phyloP scores from a whole-genome alignment of 2,888 invertebrate genomes.

The Parascotia fuliginaria region DNA sequence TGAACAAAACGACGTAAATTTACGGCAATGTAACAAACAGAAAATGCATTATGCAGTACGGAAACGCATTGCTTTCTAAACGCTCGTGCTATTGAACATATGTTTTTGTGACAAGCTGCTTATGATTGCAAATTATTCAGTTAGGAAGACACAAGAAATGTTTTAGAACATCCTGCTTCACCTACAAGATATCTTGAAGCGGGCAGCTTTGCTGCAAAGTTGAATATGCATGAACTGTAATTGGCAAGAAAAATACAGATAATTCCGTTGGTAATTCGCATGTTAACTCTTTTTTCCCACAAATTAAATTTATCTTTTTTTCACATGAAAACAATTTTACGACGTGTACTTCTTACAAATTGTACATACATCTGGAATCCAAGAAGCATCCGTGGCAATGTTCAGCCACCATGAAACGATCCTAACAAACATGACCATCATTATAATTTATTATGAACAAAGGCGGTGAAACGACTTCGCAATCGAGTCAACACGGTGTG shows the following conservation, averaged over 20 bases:
- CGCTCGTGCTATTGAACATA: slow-evolving; percentile 45
- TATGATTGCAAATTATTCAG: slow-evolving; percentile 29
- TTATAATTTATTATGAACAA: slow-evolving; percentile 72
- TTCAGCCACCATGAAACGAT: slow-evolving; percentile 71
- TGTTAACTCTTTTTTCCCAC: slow-evolving; percentile 8
- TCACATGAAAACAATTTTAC: slow-evolving; percentile 10
- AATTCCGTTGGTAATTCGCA: neutral
- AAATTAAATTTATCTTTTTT: slow-evolving; percentile 15
- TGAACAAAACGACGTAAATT: slow-evolving; percentile 21
- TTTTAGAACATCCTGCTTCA: slow-evolving; percentile 29
- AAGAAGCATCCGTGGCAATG: slow-evolving; percentile 53
- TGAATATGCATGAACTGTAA: neutral
- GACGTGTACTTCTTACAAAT: slow-evolving; percentile 25
- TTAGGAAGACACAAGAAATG: slow-evolving; percentile 25
- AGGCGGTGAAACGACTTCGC: slow-evolving; percentile 77
- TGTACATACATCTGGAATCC: slow-evolving; percentile 47
- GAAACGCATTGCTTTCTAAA: slow-evolving; percentile 64
- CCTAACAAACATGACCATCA: slow-evolving; percentile 68
- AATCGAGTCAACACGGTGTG: slow-evolving; percentile 75
- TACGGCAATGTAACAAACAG: slow-evolving; percentile 42
- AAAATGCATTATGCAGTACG: slow-evolving; percentile 56
- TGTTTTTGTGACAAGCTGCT: slow-evolving; percentile 46
- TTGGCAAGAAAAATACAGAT: too few relatives aligned
- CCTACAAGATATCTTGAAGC: neutral
- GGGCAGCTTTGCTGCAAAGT: neutral